Evolutionary conservation across 2,888 invertebrate genomes (phyloP), one percentile per base, ranked within the genome.

Genomic region (Orthosia incerta): DNA sequence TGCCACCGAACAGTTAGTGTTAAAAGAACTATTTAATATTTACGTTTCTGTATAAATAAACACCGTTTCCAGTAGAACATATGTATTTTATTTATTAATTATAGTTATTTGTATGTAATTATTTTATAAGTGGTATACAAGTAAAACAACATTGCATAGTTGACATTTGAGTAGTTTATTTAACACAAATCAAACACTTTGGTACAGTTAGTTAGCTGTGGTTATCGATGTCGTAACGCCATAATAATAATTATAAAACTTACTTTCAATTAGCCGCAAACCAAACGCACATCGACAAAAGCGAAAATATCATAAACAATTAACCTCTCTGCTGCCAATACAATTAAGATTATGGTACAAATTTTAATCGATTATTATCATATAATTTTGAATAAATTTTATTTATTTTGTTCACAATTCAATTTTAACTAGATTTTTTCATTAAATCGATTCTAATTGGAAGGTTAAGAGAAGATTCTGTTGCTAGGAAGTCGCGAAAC

Each of bases 151-250:
- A 88, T 87, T 88, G 66, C 85, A 85, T 93, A 92, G 94, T 95
- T 93, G 94, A 95, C 92, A 93, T 94, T 95, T 94, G 95, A 95
- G 93, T 96, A 96, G 92, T 96, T 95, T 95, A 96, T 96, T 96
- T 93, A 96, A 96, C 94, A 96, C 95, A 96, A 96, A 94, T 95
- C 95, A 95, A 96, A 96, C 95, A 96, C 96, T 96, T 96, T 96
- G 96, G 96, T 96, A 96, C 96, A 96, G 94, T 95, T 93, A 93
- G 94, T 95, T 95, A 94, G 93, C 93, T 93, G 95, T 92, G 91
- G 91, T 92, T 90, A 93, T 94, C 94, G 90, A 91, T 91, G 90
- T 92, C 87, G 87, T 90, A 90, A 91, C 89, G 91, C 84, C 92
- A 87, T 88, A 88, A 87, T 88, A 87, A 90, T 90, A 89, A 90